phyloP scores from a whole-genome alignment of 2,797 vertebrate genomes.

The Pseudotriccus pelzelni region DNA sequence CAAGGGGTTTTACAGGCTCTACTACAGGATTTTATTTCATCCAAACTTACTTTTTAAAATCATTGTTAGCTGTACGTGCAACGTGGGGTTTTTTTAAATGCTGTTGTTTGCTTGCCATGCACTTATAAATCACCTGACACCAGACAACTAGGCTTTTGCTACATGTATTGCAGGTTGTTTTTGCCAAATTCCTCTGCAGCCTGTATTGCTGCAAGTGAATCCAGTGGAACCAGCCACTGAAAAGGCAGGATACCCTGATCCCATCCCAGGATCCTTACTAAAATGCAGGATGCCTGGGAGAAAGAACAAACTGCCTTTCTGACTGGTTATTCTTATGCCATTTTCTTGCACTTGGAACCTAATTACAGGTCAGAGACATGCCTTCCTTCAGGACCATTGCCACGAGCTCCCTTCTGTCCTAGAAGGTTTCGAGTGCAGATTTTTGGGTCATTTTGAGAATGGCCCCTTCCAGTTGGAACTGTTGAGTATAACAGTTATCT shows the following conservation, averaged over 20 bases:
- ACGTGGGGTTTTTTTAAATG: not conserved
- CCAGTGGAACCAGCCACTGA: not conserved
- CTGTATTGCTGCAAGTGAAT: accelerated
- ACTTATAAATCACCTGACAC: not conserved
- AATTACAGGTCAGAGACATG: not conserved
- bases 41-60: not conserved
- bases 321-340: accelerated
- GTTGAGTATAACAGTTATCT: not conserved
- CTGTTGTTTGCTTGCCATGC: not conserved
- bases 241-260: not conserved
- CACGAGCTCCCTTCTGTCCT: not conserved
- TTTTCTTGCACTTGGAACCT: not conserved
- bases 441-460: not conserved
- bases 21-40: not conserved
- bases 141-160: not conserved
- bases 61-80: not conserved
- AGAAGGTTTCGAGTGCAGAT: accelerated
- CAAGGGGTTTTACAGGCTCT: not conserved
- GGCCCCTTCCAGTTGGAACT: not conserved
- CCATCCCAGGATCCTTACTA: not conserved
- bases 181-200: not conserved
- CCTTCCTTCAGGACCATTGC: not conserved
- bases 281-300: not conserved
- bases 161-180: not conserved
- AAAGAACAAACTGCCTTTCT: not conserved